Evolutionary conservation across 2,888 invertebrate genomes (phyloP).

Genomic region (Yponomeuta evonymella): DNA sequence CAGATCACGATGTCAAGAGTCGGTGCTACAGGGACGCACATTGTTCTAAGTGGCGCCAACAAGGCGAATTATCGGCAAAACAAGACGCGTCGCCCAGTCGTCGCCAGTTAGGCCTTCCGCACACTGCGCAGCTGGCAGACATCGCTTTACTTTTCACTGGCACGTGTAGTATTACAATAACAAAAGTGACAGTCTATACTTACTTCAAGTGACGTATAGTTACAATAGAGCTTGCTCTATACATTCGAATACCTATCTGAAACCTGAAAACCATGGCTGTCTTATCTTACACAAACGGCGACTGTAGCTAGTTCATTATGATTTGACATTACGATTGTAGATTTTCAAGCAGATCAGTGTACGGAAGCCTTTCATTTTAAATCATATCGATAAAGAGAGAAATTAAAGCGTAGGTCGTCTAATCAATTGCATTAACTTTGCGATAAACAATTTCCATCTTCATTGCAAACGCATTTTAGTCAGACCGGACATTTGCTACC

Average conservation of each 20-base stretch:
- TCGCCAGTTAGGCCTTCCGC: constrained; percentile 11
- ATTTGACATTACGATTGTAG: neutral
- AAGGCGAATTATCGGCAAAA: constrained; percentile 20
- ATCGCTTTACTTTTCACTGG: neutral
- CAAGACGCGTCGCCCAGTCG: constrained; percentile 14
- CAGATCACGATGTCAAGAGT: constrained; percentile 26
- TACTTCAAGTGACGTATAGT: neutral
- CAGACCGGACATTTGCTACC: neutral
- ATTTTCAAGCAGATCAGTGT: neutral
- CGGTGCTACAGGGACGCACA: constrained; percentile 28
- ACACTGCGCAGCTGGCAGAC: neutral
- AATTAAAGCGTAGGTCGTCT: constrained; percentile 9
- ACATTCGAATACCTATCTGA: neutral
- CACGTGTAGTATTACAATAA: neutral
- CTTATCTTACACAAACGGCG: neutral
- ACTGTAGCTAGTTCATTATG: too few relatives aligned
- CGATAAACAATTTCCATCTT: neutral
- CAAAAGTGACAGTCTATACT: neutral
- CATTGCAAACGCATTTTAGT: neutral
- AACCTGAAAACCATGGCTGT: neutral
- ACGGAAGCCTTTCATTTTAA: neutral
- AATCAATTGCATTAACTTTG: constrained; percentile 19
- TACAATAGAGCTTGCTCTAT: neutral
- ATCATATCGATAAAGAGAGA: constrained; percentile 12
- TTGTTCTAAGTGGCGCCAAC: constrained; percentile 29